phyloP scores from a whole-genome alignment of 2,888 invertebrate genomes.

The Plebejus argus region DNA sequence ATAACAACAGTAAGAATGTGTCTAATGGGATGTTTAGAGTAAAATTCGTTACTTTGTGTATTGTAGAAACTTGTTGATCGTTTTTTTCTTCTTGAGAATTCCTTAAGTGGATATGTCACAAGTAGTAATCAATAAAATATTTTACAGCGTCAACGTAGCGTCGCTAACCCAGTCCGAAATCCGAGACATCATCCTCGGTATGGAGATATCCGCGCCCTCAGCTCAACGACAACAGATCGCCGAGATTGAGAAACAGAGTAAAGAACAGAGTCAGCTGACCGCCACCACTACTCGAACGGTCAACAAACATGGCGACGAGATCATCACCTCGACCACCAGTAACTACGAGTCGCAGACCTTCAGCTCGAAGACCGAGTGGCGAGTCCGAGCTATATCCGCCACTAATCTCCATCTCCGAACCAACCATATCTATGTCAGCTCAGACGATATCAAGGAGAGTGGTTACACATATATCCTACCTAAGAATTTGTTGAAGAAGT shows the following conservation, averaged over 20 bases:
- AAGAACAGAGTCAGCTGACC: slow-evolving; percentile 98
- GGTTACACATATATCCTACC: slow-evolving; percentile 97
- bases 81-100: too few relatives aligned
- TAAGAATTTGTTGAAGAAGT: slow-evolving; percentile 99
- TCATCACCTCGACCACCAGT: slow-evolving; percentile 98
- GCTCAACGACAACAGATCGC: slow-evolving; percentile 99
- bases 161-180: slow-evolving; percentile 99
- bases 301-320: slow-evolving; percentile 99
- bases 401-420: slow-evolving; percentile 98
- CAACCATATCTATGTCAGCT: slow-evolving; percentile 99
- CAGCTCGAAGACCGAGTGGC: slow-evolving; percentile 99
- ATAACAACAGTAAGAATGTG: too few relatives aligned
- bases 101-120: too few relatives aligned
- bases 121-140: too few relatives aligned
- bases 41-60: too few relatives aligned
- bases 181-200: slow-evolving; percentile 98
- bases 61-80: too few relatives aligned
- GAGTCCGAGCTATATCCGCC: slow-evolving; percentile 98
- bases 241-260: slow-evolving; percentile 99
- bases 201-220: slow-evolving; percentile 99
- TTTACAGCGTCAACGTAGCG: slow-evolving; percentile 94
- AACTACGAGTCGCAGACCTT: slow-evolving; percentile 99
- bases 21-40: too few relatives aligned
- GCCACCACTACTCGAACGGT: slow-evolving; percentile 99
- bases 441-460: slow-evolving; percentile 99